Percentiles rank a stretch among this genome's conserved stretches.
phyloP scores from a whole-genome alignment of 2,113 vertebrate genomes.

The Myotis yumanensis region DNA sequence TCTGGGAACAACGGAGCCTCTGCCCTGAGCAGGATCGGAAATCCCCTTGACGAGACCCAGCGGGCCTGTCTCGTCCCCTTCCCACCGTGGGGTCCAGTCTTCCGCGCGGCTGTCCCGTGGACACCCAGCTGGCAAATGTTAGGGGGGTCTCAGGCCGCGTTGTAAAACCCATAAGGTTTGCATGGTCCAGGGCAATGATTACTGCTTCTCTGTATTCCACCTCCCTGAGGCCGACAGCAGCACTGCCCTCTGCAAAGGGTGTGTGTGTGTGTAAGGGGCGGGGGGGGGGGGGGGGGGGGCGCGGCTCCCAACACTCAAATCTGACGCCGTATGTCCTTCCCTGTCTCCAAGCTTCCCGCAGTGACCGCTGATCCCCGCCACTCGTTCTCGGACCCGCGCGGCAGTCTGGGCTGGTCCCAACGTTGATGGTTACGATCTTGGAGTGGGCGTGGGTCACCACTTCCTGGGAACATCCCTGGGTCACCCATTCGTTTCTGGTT shows the following conservation, averaged over 20 bases:
- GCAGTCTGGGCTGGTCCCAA: neutral
- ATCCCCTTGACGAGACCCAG: neutral
- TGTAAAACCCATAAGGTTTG: neutral
- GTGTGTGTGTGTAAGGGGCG: too few species aligned
- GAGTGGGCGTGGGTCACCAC: neutral
- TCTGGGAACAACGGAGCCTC: neutral
- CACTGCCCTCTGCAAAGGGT: neutral
- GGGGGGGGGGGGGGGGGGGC: too few species aligned
- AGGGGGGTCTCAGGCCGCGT: neutral
- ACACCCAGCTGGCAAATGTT: neutral
- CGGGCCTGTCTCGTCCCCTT: neutral
- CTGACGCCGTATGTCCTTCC: neutral
- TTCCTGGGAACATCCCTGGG: neutral
- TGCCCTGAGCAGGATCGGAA: neutral
- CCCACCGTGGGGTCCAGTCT: neutral
- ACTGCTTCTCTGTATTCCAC: constrained; percentile 22
- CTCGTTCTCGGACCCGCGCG: neutral
- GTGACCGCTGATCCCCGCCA: neutral
- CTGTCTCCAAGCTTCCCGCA: neutral
- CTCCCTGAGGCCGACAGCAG: constrained; percentile 26
- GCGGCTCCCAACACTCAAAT: neutral
- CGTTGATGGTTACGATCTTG: constrained; percentile 24
- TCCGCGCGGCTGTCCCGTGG: too few species aligned
- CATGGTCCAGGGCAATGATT: neutral
- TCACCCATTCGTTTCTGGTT: neutral